These are phyloP conservation scores for Drosophila nigricruria DNA, from an alignment of 2,888 invertebrate genomes.

Conservation along the genomic window DNA sequence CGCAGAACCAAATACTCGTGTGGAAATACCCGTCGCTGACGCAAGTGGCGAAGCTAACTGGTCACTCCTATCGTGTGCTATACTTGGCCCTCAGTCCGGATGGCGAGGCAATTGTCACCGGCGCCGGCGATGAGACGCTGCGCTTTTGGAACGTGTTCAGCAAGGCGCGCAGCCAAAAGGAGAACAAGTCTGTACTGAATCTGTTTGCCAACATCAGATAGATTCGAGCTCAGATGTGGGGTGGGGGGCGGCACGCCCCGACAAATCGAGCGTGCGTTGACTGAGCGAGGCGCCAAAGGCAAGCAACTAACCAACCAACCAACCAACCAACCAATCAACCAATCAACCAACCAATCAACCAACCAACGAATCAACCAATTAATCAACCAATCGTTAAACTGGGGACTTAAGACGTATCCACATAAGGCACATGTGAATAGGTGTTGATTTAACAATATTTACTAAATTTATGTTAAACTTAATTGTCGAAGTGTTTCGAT, in stretches of 20 bases:
- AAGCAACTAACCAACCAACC: constrained; percentile 45
- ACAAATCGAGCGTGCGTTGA: constrained; percentile 31
- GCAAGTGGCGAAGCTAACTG: constrained; percentile 98
- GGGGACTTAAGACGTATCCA: constrained; percentile 15
- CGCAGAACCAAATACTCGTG: constrained; percentile 98
- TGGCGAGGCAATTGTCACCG: constrained; percentile 99
- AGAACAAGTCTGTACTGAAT: constrained; percentile 96
- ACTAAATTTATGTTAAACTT: constrained; percentile 44
- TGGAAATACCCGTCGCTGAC: constrained; percentile 99
- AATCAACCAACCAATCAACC: constrained; percentile 32
- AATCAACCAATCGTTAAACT: constrained; percentile 16
- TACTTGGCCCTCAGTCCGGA: constrained; percentile 98
- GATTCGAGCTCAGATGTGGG: constrained; percentile 35
- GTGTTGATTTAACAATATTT: constrained; percentile 35
- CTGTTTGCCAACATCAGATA: constrained; percentile 95
- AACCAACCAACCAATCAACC: constrained; percentile 23
- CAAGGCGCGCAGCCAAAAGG: constrained; percentile 97
- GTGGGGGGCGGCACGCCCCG: constrained; percentile 8
- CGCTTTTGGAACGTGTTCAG: constrained; percentile 99
- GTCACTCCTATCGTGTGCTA: constrained; percentile 97
- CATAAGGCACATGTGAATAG: constrained; percentile 16
- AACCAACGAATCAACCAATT: constrained; percentile 15
- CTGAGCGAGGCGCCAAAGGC: constrained; percentile 74
- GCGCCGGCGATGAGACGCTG: constrained; percentile 98
- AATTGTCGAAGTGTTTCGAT: constrained; percentile 17